phyloP scores from a whole-genome alignment of 92 coral and sea anemone species.

The Palythoa grandis region DNA sequence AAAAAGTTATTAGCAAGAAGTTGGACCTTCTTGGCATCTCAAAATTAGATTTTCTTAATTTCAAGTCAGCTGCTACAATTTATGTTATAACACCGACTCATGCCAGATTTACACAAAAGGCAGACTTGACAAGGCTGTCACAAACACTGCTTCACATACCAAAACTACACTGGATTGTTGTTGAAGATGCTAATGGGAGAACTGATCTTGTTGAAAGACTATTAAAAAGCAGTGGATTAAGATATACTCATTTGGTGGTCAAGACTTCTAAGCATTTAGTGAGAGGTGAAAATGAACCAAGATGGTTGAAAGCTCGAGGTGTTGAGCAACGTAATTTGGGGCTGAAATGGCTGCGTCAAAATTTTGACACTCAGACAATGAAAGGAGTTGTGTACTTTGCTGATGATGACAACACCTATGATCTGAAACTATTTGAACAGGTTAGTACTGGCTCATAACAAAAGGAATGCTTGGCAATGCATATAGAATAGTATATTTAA shows the following conservation, averaged over 20 bases:
- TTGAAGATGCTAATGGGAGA: conserved; percentile 79
- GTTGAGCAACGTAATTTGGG: conserved; percentile 95
- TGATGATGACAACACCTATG: conserved; percentile 98
- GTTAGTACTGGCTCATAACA: conserved; percentile 47
- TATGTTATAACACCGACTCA: conserved; percentile 91
- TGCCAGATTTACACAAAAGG: conserved; percentile 85
- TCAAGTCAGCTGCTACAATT: conserved; percentile 59
- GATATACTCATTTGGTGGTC: conserved; percentile 78
- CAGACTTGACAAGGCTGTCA: conserved; percentile 91
- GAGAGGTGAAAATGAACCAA: conserved; percentile 75
- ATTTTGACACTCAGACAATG: conserved; percentile 45
- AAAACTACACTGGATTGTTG: conserved; percentile 89
- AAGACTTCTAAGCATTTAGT: conserved; percentile 71
- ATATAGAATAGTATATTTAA: too few relatives aligned
- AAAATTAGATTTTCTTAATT: conserved; percentile 28
- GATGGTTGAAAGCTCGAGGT: conserved; percentile 96
- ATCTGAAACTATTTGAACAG: conserved; percentile 91
- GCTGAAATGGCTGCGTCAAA: conserved; percentile 76
- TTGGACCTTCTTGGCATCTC: conserved; percentile 68
- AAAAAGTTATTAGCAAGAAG: conserved; percentile 51
- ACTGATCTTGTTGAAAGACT: conserved; percentile 69
- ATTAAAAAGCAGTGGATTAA: conserved; percentile 67
- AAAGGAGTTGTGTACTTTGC: conserved; percentile 93
- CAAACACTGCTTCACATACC: conserved; percentile 90
- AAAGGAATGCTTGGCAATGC: too few relatives aligned